Evolutionary conservation across 2,113 vertebrate genomes (phyloP).

Genomic region (Percopsis transmontana): DNA sequence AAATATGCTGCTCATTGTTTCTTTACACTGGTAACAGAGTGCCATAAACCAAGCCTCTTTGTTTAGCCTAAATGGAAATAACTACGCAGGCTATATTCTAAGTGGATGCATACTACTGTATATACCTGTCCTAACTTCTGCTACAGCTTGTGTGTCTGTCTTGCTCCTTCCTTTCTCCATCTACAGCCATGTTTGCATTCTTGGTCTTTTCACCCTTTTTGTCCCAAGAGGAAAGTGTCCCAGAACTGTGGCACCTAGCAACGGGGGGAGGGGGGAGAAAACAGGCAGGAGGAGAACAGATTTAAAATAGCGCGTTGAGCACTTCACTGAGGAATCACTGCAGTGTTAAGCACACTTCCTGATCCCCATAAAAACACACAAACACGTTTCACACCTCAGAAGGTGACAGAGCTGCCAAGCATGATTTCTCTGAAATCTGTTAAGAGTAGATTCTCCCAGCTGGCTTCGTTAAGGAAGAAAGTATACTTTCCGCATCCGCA

Average conservation of each 20-base stretch:
- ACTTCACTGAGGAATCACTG: conserved; percentile 49
- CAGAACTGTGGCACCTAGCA: conserved; percentile 68
- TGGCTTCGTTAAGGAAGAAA: no score
- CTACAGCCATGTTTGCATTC: background rate
- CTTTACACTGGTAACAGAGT: no score
- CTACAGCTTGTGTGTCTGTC: background rate
- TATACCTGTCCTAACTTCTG: no score
- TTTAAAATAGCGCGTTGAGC: conserved; percentile 72
- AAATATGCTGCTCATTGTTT: no score
- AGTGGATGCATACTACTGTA: no score
- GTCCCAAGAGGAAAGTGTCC: conserved; percentile 46
- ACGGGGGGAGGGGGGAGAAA: conserved; percentile 39
- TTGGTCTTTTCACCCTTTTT: conserved; percentile 35
- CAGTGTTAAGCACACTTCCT: conserved; percentile 43
- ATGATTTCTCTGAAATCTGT: conserved; percentile 28
- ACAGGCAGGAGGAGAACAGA: conserved; percentile 30
- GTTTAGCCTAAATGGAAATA: no score
- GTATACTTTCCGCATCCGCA: no score
- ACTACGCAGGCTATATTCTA: no score
- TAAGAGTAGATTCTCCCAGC: no score
- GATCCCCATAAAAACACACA: conserved; percentile 23
- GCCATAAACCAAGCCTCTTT: no score
- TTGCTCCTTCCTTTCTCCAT: background rate
- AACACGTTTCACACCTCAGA: conserved; percentile 30
- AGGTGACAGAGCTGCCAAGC: conserved; percentile 7